These are phyloP conservation scores for Zoanthus sansibaricus DNA, from an alignment of 92 coral and sea anemone species.

Conservation along the genomic window DNA sequence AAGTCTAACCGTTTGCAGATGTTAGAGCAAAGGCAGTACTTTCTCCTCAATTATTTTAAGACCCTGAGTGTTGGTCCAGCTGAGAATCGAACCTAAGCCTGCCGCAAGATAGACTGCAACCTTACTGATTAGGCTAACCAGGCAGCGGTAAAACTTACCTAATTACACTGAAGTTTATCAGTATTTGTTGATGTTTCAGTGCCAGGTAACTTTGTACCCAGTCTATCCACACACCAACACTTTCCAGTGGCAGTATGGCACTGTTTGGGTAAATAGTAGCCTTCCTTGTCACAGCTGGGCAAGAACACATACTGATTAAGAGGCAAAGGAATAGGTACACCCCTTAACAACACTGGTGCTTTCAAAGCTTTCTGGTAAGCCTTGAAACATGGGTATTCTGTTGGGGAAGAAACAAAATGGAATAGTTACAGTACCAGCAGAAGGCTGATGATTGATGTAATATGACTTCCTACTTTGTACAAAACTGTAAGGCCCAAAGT, in stretches of 20 bases:
- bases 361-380: constrained; percentile 6
- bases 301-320: constrained; percentile 1
- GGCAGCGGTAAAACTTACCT: neutral
- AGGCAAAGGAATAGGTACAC: constrained; percentile 14
- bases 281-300: constrained; percentile 32
- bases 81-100: too few relatives aligned
- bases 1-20: too few relatives aligned
- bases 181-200: neutral
- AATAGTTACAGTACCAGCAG: neutral
- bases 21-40: too few relatives aligned
- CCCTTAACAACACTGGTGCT: constrained; percentile 11
- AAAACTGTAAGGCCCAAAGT: neutral
- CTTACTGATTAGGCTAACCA: too few relatives aligned
- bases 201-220: constrained; percentile 15
- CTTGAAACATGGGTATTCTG: constrained; percentile 25
- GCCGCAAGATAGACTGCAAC: too few relatives aligned
- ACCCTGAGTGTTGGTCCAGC: too few relatives aligned
- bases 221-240: constrained; percentile 38
- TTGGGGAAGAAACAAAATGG: neutral
- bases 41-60: too few relatives aligned
- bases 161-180: constrained; percentile 32
- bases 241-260: constrained; percentile 18
- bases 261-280: constrained; percentile 24
- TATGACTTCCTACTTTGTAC: neutral
- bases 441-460: neutral